Evolutionary conservation across 2,113 vertebrate genomes (phyloP).

Genomic region (Larimichthys polyactis): DNA sequence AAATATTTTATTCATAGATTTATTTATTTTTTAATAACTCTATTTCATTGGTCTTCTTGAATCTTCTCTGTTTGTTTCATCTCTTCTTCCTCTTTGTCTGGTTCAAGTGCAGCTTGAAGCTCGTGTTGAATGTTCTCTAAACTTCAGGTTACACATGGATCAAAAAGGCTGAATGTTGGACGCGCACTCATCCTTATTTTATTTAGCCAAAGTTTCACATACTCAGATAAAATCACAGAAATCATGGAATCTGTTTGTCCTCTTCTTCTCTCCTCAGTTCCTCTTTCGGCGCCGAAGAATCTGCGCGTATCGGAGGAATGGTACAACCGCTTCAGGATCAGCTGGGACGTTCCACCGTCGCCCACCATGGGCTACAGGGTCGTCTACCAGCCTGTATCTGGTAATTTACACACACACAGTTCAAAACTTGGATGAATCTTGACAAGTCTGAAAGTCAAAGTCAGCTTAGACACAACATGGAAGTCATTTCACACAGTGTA

Average conservation of each 20-base stretch:
- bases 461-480: no score
- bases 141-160: no score
- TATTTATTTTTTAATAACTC: no score
- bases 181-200: background rate
- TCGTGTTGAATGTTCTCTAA: background rate
- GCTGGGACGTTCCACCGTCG: constrained; percentile 90
- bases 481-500: no score
- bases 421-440: no score
- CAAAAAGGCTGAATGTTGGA: background rate
- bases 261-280: constrained; percentile 82
- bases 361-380: constrained; percentile 95
- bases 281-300: constrained; percentile 89
- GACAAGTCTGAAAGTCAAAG: no score
- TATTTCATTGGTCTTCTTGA: background rate
- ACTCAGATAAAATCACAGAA: background rate
- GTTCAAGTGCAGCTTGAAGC: background rate
- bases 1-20: background rate
- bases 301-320: constrained; percentile 95
- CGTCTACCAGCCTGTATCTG: constrained; percentile 91
- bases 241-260: background rate
- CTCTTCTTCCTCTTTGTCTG: background rate
- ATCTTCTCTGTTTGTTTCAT: no score
- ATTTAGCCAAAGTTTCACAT: background rate
- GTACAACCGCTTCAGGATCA: constrained; percentile 96
- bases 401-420: constrained; percentile 71